Evolutionary conservation across 2,113 vertebrate species (phyloP).

Genomic region (Neotoma lepida): DNA sequence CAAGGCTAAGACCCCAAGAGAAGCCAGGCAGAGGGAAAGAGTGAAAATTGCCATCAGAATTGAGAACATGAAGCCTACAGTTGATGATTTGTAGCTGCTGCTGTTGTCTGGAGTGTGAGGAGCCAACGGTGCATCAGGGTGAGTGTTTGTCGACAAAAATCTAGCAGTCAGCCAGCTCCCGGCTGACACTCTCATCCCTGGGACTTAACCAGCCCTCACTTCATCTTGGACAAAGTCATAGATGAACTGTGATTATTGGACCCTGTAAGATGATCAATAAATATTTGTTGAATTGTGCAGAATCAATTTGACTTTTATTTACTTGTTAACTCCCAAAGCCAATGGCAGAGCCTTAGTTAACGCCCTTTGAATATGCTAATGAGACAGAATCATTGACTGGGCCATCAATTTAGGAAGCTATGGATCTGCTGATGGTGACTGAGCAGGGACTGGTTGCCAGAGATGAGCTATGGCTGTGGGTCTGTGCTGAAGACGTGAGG

Average conservation of each 20-base stretch:
- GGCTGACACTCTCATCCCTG: background rate
- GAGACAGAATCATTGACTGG: background rate
- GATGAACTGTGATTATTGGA: background rate
- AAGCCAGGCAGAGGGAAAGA: background rate
- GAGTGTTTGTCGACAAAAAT: background rate
- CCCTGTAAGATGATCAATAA: background rate
- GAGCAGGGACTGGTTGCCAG: background rate
- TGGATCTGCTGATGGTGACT: background rate
- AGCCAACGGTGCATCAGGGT: background rate
- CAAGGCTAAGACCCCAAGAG: conserved; percentile 39
- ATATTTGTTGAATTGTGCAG: conserved; percentile 41
- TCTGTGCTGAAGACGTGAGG: background rate
- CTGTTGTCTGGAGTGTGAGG: background rate
- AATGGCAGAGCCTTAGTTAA: background rate
- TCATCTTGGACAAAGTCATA: background rate
- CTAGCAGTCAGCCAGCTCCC: background rate
- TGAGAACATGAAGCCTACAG: background rate
- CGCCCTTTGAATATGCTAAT: background rate
- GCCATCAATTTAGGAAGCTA: background rate
- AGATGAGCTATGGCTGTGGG: no score
- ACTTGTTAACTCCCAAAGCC: conserved; percentile 39
- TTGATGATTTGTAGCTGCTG: background rate
- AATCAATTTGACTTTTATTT: conserved; percentile 26
- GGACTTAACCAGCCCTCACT: background rate
- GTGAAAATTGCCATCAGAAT: background rate